These are phyloP conservation scores for Lota lota DNA, from an alignment of 2,113 vertebrate species.

Conservation along the genomic window DNA sequence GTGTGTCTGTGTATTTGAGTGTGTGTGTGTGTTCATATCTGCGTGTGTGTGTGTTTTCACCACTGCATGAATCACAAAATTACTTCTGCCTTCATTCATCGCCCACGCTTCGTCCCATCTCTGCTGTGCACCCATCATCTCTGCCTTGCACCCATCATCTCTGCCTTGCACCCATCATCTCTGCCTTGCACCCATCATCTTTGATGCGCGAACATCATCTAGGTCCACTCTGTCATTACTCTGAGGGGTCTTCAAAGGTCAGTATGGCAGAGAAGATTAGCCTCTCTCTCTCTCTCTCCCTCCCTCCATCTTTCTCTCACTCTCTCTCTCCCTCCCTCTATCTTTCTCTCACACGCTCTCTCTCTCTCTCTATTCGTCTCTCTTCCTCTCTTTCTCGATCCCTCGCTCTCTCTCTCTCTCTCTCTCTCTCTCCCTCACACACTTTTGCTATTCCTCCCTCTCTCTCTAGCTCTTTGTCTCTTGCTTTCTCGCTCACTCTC, in stretches of 20 bases:
- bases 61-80: constrained; percentile 51
- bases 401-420: too few relatives aligned
- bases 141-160: constrained; percentile 17
- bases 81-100: constrained; percentile 49
- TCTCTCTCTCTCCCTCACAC: too few relatives aligned
- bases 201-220: too few relatives aligned
- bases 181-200: constrained; percentile 17
- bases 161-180: constrained; percentile 17
- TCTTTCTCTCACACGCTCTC: constrained; percentile 37
- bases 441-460: too few relatives aligned
- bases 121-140: constrained; percentile 21
- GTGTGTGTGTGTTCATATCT: too few relatives aligned
- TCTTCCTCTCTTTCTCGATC: too few relatives aligned
- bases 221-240: constrained; percentile 31
- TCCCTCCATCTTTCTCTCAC: neutral
- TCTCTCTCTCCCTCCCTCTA: constrained; percentile 10
- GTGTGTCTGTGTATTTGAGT: too few relatives aligned
- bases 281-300: neutral
- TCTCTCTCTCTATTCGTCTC: too few relatives aligned
- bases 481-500: too few relatives aligned
- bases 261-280: constrained; percentile 43
- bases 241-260: constrained; percentile 60
- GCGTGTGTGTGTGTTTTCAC: constrained; percentile 41
- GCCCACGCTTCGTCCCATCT: constrained; percentile 32
- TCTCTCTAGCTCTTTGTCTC: too few relatives aligned